Evolutionary conservation across 2,888 invertebrate species (phyloP).

Genomic region (Adelphocoris suturalis): DNA sequence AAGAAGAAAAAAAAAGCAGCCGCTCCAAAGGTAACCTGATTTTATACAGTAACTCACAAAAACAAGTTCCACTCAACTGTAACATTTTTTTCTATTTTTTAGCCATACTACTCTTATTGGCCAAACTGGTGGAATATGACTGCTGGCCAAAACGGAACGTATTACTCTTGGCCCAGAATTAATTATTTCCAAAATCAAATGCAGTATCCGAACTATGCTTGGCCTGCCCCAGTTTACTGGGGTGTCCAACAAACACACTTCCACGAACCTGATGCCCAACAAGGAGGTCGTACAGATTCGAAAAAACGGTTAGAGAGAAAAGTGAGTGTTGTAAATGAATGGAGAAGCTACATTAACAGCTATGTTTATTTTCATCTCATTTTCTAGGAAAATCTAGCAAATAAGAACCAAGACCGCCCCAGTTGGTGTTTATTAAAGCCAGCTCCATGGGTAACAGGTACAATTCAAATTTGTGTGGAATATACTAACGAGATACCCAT

Average conservation of each 20-base stretch:
- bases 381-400: too few relatives aligned
- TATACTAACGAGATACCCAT: too few relatives aligned
- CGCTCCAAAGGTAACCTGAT: too few relatives aligned
- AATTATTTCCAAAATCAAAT: conserved; percentile 29
- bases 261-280: neutral
- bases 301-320: neutral
- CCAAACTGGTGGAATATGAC: neutral
- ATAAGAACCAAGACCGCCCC: too few relatives aligned
- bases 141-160: neutral
- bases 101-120: neutral
- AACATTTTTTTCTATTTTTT: neutral
- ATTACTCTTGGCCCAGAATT: conserved; percentile 35
- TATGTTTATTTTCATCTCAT: neutral
- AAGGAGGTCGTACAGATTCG: neutral
- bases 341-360: neutral
- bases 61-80: neutral
- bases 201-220: neutral
- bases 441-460: too few relatives aligned
- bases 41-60: neutral
- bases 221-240: conserved; percentile 23
- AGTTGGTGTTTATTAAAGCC: too few relatives aligned
- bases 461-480: too few relatives aligned
- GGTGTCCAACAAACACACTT: neutral
- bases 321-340: neutral
- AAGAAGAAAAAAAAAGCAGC: too few relatives aligned